phyloP scores from a whole-genome alignment of 2,888 invertebrate genomes.

The Lypha dubia region DNA sequence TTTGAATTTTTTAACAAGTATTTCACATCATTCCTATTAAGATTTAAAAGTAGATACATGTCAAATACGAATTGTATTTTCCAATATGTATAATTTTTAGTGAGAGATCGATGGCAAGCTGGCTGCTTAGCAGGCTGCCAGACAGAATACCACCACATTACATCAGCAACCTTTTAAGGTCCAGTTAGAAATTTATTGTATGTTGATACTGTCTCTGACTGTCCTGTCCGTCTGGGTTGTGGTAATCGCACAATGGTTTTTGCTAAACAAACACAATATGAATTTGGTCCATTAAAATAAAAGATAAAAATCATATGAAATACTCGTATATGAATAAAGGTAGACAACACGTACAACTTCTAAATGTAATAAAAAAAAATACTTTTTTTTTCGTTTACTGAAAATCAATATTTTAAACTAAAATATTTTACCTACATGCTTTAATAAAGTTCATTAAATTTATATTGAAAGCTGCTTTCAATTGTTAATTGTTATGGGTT shows the following conservation, averaged over 20 bases:
- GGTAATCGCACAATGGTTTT: conserved; percentile 33
- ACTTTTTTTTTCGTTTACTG: not conserved
- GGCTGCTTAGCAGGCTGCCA: not conserved
- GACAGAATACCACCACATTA: not conserved
- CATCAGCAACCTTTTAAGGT: not conserved
- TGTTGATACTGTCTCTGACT: not conserved
- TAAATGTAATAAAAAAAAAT: not conserved
- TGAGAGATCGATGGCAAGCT: conserved; percentile 32
- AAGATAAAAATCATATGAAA: conserved; percentile 21
- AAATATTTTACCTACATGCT: too few species aligned
- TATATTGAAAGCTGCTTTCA: too few species aligned
- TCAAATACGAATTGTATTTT: conserved; percentile 43
- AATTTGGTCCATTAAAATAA: conserved; percentile 36
- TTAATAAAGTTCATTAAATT: too few species aligned
- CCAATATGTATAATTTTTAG: conserved; percentile 32
- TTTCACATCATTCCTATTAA: conserved; percentile 59
- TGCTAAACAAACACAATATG: conserved; percentile 17
- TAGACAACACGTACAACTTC: conserved; percentile 9
- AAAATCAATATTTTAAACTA: conserved; percentile 72
- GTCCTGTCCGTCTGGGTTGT: conserved; percentile 16
- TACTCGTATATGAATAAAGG: conserved; percentile 10
- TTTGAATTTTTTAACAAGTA: conserved; percentile 71
- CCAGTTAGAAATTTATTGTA: not conserved
- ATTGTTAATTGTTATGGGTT: too few species aligned
- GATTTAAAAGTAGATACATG: conserved; percentile 46